A percentile compares a stretch with the other conserved stretches of the same genome.
Conservation (phyloP, 2,888 invertebrate genomes). For the Imbricaverruca yamaguchii region DNA sequence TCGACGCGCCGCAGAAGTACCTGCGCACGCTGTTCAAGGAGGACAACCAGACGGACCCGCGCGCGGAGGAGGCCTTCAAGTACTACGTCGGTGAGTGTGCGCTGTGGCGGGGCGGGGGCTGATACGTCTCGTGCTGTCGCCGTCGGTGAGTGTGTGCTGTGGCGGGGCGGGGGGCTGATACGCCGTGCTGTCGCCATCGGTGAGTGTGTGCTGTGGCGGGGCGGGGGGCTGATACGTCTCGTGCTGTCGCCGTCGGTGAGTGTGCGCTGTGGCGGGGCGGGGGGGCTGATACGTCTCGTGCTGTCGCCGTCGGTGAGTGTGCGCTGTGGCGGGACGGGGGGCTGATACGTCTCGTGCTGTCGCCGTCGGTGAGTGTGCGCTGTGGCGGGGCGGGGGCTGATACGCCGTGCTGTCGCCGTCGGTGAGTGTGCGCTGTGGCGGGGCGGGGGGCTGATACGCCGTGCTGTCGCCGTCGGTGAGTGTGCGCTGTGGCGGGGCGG, state of each 20-base stretch:
- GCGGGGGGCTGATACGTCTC: background rate
- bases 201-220: conserved; percentile 16
- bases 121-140: background rate
- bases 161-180: no score
- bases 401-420: conserved; percentile 40
- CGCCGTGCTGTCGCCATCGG: conserved; percentile 39
- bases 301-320: conserved; percentile 40
- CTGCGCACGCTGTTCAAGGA: conserved; percentile 65
- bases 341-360: background rate
- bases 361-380: conserved; percentile 40
- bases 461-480: conserved; percentile 40
- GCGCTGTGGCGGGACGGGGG: no score
- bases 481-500: background rate
- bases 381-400: no score
- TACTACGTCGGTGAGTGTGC: conserved; percentile 53
- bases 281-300: background rate
- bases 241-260: conserved; percentile 40
- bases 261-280: background rate
- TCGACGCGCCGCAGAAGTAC: conserved; percentile 66
- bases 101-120: no score
- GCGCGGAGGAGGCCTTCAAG: conserved; percentile 57
- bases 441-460: no score
- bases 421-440: conserved; percentile 25
- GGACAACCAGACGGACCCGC: conserved; percentile 49
- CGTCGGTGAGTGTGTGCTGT: background rate